Evolutionary conservation across 2,113 vertebrate species (phyloP).

Genomic region (Plecturocebus donacophilus): DNA sequence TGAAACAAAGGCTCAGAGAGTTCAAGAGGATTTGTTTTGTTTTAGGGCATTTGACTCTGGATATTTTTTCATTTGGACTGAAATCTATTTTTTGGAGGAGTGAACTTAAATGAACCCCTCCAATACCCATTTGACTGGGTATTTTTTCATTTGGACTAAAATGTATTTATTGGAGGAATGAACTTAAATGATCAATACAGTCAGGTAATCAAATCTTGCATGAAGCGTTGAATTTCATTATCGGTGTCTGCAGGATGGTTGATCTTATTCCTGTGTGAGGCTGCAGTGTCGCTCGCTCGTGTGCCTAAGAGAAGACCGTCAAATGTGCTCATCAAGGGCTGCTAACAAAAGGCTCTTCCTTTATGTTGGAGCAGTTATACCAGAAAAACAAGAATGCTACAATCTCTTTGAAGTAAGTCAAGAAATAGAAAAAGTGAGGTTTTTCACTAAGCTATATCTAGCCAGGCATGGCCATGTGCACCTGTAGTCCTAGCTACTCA

Average conservation of each 20-base stretch:
- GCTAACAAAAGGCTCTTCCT: neutral
- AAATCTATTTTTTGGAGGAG: neutral
- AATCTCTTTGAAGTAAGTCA: neutral
- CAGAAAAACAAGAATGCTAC: neutral
- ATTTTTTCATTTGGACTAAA: neutral
- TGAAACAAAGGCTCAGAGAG: neutral
- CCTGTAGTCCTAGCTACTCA: neutral
- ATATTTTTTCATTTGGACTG: neutral
- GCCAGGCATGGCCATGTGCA: neutral
- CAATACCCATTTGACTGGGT: neutral
- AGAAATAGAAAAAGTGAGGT: neutral
- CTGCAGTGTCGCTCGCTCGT: rapidly evolving
- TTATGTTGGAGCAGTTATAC: neutral
- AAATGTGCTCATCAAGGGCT: no score
- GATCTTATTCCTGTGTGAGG: neutral
- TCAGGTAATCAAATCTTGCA: neutral
- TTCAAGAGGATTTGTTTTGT: rapidly evolving
- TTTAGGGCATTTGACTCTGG: neutral
- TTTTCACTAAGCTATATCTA: neutral
- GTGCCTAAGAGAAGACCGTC: neutral
- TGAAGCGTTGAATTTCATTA: neutral
- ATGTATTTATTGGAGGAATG: no score
- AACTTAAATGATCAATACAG: neutral
- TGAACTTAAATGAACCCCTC: no score
- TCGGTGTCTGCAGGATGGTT: rapidly evolving